Conservation (phyloP, 2,888 invertebrate genomes). For the Trissolcus japonicus region DNA sequence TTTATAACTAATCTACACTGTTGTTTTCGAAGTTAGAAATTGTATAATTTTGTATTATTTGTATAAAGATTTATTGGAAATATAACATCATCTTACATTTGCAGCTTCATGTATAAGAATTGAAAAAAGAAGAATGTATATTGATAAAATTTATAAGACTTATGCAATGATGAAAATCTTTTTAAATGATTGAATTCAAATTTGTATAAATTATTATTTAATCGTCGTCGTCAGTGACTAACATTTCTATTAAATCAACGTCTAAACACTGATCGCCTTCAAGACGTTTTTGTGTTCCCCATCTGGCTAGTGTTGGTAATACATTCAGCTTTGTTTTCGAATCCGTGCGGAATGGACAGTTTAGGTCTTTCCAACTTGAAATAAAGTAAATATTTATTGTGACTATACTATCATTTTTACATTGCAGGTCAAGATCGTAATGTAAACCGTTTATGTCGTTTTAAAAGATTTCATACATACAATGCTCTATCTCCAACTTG, state of each 20-base stretch:
- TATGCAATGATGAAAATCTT: not conserved
- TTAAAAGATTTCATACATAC: constrained; percentile 80
- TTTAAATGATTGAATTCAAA: not conserved
- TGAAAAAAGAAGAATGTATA: too few relatives aligned
- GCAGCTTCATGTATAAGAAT: not conserved
- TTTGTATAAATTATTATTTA: constrained; percentile 38
- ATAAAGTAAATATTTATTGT: not conserved
- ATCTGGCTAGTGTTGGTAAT: constrained; percentile 88
- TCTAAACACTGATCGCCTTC: constrained; percentile 88
- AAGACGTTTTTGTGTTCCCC: constrained; percentile 87
- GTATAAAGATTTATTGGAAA: not conserved
- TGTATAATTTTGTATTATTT: not conserved
- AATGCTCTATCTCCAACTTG: constrained; percentile 86
- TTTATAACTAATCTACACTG: not conserved
- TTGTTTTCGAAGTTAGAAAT: not conserved
- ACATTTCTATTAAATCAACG: constrained; percentile 85
- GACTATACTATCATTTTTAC: not conserved
- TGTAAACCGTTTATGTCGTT: too few relatives aligned
- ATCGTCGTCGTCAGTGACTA: constrained; percentile 85
- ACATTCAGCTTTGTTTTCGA: constrained; percentile 83
- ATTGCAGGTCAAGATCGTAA: not conserved
- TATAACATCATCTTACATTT: not conserved
- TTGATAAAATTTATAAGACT: not conserved
- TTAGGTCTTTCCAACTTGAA: constrained; percentile 89
- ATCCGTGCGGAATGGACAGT: constrained; percentile 89